Conservation (phyloP, 2,797 vertebrate genomes). For the Enteromius anoplus region DNA sequence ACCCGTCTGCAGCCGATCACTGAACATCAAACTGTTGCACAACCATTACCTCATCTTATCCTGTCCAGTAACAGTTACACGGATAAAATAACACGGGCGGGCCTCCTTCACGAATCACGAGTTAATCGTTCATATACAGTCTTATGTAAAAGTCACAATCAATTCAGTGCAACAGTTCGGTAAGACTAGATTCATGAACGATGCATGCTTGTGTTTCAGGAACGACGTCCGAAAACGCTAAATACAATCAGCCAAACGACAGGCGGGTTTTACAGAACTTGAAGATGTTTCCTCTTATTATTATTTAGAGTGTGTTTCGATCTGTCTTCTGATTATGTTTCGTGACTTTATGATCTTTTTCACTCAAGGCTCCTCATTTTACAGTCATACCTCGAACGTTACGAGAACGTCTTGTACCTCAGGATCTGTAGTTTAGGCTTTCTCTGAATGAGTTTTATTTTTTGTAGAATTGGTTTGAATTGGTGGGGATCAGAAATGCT, state of each 20-base stretch:
- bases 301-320: conserved; percentile 67
- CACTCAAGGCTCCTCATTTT: conserved; percentile 64
- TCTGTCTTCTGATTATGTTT: conserved; percentile 66
- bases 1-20: conserved; percentile 59
- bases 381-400: conserved; percentile 71
- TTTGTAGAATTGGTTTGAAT: conserved; percentile 59
- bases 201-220: conserved; percentile 50
- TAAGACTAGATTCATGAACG: background rate
- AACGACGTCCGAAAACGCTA: conserved; percentile 65
- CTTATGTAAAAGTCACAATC: background rate
- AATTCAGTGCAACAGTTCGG: background rate
- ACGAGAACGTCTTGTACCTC: conserved; percentile 73
- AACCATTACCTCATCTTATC: conserved; percentile 80
- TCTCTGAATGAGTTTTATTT: conserved; percentile 77
- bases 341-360: conserved; percentile 51
- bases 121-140: background rate
- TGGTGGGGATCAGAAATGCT: conserved; percentile 68
- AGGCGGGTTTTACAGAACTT: conserved; percentile 80
- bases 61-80: conserved; percentile 68
- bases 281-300: conserved; percentile 70
- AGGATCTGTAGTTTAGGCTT: conserved; percentile 77
- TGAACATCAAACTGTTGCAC: conserved; percentile 78
- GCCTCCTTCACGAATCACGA: background rate
- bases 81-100: conserved; percentile 20
- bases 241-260: conserved; percentile 82